These are phyloP conservation scores for Leptopilina syphax DNA, from an alignment of 2,888 invertebrate species.

Conservation along the genomic window DNA sequence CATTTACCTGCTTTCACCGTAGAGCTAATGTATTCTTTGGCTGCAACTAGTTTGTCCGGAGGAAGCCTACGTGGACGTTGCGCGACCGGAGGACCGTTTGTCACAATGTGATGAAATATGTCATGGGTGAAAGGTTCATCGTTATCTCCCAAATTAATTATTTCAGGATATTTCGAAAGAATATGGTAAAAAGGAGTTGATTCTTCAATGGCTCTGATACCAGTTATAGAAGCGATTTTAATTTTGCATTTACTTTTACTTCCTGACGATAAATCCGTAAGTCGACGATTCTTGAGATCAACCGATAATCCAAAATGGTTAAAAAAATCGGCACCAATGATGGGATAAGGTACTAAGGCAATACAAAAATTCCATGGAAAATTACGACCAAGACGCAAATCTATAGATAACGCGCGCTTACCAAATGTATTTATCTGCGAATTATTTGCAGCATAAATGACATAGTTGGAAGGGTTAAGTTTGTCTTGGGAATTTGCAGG, in stretches of 20 bases:
- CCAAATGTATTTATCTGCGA: conserved; percentile 3
- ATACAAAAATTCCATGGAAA: background rate
- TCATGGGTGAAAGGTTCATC: background rate
- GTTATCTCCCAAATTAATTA: background rate
- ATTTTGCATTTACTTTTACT: background rate
- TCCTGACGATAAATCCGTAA: background rate
- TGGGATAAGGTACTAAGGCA: background rate
- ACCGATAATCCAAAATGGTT: background rate
- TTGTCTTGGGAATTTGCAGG: background rate
- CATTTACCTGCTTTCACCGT: background rate
- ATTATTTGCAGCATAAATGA: background rate
- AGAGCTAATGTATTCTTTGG: conserved; percentile 1
- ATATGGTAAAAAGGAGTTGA: background rate
- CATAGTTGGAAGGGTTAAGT: too few relatives aligned
- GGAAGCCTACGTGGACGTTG: conserved; percentile 43
- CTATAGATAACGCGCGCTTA: background rate
- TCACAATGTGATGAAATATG: conserved; percentile 64
- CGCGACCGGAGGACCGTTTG: conserved; percentile 67
- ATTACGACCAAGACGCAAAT: background rate
- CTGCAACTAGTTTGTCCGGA: background rate
- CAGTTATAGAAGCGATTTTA: background rate
- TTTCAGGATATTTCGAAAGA: background rate
- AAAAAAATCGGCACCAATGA: background rate
- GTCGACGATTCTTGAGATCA: background rate
- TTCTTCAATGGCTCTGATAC: background rate